These are phyloP conservation scores for Vannuccia rotundouncinata DNA, from an alignment of 2,888 invertebrate genomes.

Conservation along the genomic window DNA sequence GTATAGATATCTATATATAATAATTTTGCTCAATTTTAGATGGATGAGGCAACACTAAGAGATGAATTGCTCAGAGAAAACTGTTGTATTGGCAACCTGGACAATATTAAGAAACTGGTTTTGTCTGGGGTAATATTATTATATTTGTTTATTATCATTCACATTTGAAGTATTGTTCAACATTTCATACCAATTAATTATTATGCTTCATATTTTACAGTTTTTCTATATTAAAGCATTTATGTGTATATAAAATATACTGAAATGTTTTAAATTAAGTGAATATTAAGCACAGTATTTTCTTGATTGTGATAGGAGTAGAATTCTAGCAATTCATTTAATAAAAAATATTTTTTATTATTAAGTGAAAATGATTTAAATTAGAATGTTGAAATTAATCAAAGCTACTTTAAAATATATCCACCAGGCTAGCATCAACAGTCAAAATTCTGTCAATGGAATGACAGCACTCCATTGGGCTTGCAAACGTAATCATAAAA, in stretches of 20 bases:
- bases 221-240: too few relatives aligned
- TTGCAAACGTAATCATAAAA: background rate
- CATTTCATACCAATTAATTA: too few relatives aligned
- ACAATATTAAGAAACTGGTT: background rate
- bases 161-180: background rate
- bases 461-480: conserved; percentile 35
- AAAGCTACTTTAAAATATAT: too few relatives aligned
- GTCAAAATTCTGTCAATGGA: conserved; percentile 32
- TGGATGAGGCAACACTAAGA: background rate
- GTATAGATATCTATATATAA: background rate
- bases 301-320: too few relatives aligned
- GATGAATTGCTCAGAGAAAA: conserved; percentile 25
- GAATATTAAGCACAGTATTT: too few relatives aligned
- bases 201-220: too few relatives aligned
- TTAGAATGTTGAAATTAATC: background rate
- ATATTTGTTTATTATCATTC: background rate
- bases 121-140: background rate
- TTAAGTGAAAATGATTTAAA: background rate
- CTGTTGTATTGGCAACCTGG: conserved; percentile 10
- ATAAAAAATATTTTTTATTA: background rate
- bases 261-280: too few relatives aligned
- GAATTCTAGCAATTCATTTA: background rate
- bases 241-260: too few relatives aligned
- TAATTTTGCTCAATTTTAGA: background rate
- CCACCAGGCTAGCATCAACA: conserved; percentile 27